Percentiles rank a stretch among this genome's conserved stretches.
Conservation (phyloP, 2,888 invertebrate species). For the Monochamus alternatus region DNA sequence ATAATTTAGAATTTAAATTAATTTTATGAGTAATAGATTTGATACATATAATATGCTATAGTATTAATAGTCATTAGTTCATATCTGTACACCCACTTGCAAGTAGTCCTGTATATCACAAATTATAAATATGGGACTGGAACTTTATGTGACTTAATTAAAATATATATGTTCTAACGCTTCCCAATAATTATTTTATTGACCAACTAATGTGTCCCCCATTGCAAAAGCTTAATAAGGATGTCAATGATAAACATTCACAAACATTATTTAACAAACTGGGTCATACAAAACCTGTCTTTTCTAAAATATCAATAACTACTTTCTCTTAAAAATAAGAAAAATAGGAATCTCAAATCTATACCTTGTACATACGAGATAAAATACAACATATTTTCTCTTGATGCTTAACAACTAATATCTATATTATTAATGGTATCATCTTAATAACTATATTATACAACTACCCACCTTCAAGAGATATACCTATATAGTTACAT, state of each 20-base stretch:
- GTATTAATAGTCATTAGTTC: neutral
- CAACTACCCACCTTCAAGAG: slow-evolving; percentile 17
- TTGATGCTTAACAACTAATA: slow-evolving; percentile 3
- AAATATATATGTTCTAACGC: slow-evolving; percentile 1
- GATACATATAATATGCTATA: no score
- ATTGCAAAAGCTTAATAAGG: slow-evolving; percentile 41
- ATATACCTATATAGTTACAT: slow-evolving; percentile 14
- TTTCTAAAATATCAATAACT: slow-evolving; percentile 6
- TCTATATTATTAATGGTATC: slow-evolving; percentile 16
- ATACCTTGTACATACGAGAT: neutral
- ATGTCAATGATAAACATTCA: slow-evolving; percentile 43
- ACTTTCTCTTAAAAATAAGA: slow-evolving; percentile 26
- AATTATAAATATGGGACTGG: neutral
- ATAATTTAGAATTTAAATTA: no score
- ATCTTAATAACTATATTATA: slow-evolving; percentile 3
- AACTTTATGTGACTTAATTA: neutral
- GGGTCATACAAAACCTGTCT: slow-evolving; percentile 22
- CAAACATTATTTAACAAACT: slow-evolving; percentile 22
- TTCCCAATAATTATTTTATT: slow-evolving; percentile 19
- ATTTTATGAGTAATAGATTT: no score
- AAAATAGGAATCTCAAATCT: slow-evolving; percentile 2
- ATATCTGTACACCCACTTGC: neutral
- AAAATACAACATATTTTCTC: neutral
- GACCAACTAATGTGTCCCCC: slow-evolving; percentile 9
- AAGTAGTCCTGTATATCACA: neutral